phyloP scores from a whole-genome alignment of 2,888 invertebrate species.

The Lasioglossum leucozonium region DNA sequence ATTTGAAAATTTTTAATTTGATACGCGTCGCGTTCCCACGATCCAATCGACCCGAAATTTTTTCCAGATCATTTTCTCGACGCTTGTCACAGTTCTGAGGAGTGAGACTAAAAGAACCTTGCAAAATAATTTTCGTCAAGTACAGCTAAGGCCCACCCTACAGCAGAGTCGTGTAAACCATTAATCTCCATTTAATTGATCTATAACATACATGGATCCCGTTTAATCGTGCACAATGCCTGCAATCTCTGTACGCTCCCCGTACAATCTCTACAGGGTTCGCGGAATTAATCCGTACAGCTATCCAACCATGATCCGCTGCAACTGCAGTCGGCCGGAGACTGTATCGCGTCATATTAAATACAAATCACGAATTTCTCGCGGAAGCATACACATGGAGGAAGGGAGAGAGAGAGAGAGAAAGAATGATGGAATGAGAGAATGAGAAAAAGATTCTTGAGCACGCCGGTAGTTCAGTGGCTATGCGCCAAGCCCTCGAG shows the following conservation, averaged over 20 bases:
- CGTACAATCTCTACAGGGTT: slow-evolving; percentile 5
- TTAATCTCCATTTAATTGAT: slow-evolving; percentile 56
- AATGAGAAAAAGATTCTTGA: slow-evolving; percentile 43
- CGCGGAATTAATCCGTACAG: slow-evolving; percentile 45
- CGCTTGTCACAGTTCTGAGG: no score
- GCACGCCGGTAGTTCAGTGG: slow-evolving; percentile 55
- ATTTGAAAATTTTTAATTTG: no score
- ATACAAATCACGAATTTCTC: slow-evolving; percentile 60
- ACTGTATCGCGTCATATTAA: slow-evolving; percentile 45
- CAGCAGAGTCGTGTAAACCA: slow-evolving; percentile 20
- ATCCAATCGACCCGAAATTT: no score
- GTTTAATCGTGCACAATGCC: slow-evolving; percentile 33
- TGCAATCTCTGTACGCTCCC: slow-evolving; percentile 32
- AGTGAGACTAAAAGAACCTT: no score
- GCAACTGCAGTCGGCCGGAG: not conserved
- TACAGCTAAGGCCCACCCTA: no score
- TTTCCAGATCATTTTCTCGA: no score
- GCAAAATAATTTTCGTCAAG: no score
- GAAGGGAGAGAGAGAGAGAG: slow-evolving; percentile 19
- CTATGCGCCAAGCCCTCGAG: slow-evolving; percentile 67
- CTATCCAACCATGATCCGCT: slow-evolving; percentile 16
- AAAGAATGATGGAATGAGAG: slow-evolving; percentile 21
- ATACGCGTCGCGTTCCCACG: no score
- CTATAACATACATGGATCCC: slow-evolving; percentile 45
- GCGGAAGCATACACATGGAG: slow-evolving; percentile 35